These are phyloP conservation scores for Geopemphigus sp. DNA, from an alignment of 1,140 invertebrate species.

Conservation along the genomic window DNA sequence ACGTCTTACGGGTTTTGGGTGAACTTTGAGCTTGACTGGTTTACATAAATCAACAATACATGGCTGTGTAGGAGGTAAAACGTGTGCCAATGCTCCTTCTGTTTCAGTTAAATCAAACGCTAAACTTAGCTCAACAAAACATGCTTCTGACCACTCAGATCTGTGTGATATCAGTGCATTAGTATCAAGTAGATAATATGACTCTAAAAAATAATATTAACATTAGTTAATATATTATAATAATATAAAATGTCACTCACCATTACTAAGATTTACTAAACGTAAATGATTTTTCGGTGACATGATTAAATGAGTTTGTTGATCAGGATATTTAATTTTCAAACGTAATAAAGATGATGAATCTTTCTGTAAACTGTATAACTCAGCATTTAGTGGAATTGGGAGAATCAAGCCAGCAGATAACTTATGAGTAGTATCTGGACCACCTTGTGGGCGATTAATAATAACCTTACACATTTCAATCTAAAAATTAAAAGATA, in stretches of 20 bases:
- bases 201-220: slow-evolving; percentile 53
- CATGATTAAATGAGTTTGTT: slow-evolving; percentile 77
- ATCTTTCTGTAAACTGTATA: slow-evolving; percentile 67
- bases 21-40: slow-evolving; percentile 83
- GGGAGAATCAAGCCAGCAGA: slow-evolving; percentile 86
- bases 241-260: slow-evolving; percentile 31
- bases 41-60: slow-evolving; percentile 81
- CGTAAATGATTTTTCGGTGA: slow-evolving; percentile 69
- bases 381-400: slow-evolving; percentile 80
- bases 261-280: slow-evolving; percentile 41
- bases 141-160: slow-evolving; percentile 80
- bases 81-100: slow-evolving; percentile 58
- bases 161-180: slow-evolving; percentile 85
- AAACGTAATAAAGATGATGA: slow-evolving; percentile 73
- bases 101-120: slow-evolving; percentile 75
- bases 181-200: slow-evolving; percentile 75
- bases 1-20: slow-evolving; percentile 82
- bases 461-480: slow-evolving; percentile 78
- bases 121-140: slow-evolving; percentile 81
- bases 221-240: not conserved
- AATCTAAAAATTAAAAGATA: slow-evolving; percentile 59
- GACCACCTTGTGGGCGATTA: slow-evolving; percentile 76
- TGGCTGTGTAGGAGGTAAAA: slow-evolving; percentile 62
- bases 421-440: slow-evolving; percentile 86
- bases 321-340: slow-evolving; percentile 88